These are phyloP conservation scores for Echinarachnius parma DNA, from an alignment of 53 echinoderm and acorn worm genomes.

Conservation along the genomic window DNA sequence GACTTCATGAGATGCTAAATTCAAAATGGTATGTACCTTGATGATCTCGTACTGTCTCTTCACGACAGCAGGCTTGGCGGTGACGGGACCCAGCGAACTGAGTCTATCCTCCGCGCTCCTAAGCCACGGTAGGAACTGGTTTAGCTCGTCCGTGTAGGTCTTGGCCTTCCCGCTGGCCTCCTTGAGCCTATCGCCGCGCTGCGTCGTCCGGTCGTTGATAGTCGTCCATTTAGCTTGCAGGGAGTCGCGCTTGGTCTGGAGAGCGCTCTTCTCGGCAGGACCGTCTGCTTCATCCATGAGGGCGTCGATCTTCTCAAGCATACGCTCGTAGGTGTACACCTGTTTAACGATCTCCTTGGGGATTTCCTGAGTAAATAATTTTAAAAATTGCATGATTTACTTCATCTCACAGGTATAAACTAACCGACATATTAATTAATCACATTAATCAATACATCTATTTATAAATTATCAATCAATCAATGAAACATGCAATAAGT, in stretches of 20 bases:
- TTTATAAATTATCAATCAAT: too few relatives aligned
- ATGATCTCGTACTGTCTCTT: conserved; percentile 90
- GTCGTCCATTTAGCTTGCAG: conserved; percentile 76
- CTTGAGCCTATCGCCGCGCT: conserved; percentile 68
- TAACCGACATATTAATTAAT: too few relatives aligned
- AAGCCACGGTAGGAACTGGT: conserved; percentile 95
- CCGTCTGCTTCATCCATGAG: conserved; percentile 77
- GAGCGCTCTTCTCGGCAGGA: conserved; percentile 72
- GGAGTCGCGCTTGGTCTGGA: conserved; percentile 72
- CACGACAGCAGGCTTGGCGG: conserved; percentile 84
- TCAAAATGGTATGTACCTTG: too few relatives aligned
- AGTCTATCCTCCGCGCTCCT: conserved; percentile 87
- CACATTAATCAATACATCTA: too few relatives aligned
- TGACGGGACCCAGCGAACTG: conserved; percentile 79
- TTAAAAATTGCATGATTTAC: too few relatives aligned
- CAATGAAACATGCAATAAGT: too few relatives aligned
- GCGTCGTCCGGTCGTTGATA: conserved; percentile 62
- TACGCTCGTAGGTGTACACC: conserved; percentile 92
- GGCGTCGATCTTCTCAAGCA: conserved; percentile 81
- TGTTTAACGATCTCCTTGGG: conserved; percentile 97
- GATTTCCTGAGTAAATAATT: too few relatives aligned
- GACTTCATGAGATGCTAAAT: too few relatives aligned
- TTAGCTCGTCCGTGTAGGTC: conserved; percentile 82
- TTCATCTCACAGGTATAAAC: too few relatives aligned
- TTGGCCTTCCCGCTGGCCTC: conserved; percentile 83